Percentiles rank a stretch among this genome's conserved stretches.
These are phyloP conservation scores for Drosophila nr. perissopoda DNA, from an alignment of 2,888 invertebrate genomes.

Conservation along the genomic window DNA sequence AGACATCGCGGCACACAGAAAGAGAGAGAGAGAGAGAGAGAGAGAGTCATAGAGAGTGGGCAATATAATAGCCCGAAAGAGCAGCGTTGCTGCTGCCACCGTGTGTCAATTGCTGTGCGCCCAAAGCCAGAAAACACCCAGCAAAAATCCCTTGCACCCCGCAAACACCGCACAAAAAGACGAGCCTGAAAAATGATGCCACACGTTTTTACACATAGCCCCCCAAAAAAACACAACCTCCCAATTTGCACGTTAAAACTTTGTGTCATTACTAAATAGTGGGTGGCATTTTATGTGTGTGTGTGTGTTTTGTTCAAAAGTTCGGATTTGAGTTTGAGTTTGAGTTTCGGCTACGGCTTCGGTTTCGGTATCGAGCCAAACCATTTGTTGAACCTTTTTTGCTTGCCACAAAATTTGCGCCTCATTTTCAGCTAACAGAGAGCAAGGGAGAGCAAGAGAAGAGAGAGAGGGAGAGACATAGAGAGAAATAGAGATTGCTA, in stretches of 20 bases:
- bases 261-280: constrained; percentile 80
- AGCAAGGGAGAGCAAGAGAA: constrained; percentile 8
- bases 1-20: constrained; percentile 12
- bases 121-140: constrained; percentile 72
- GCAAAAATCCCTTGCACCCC: constrained; percentile 17
- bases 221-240: background rate
- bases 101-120: constrained; percentile 61
- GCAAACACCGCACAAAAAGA: constrained; percentile 19
- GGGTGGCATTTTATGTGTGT: constrained; percentile 42
- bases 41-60: constrained; percentile 6
- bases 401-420: constrained; percentile 80
- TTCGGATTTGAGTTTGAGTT: constrained; percentile 10
- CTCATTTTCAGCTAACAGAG: constrained; percentile 70
- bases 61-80: constrained; percentile 38
- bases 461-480: background rate
- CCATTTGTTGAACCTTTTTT: constrained; percentile 82
- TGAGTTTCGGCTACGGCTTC: constrained; percentile 49
- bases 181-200: constrained; percentile 69
- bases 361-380: constrained; percentile 65
- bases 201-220: constrained; percentile 51
- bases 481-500: constrained; percentile 7
- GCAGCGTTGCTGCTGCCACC: constrained; percentile 21
- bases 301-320: constrained; percentile 4
- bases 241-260: constrained; percentile 34
- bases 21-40: constrained; percentile 8